A percentile compares a stretch with the other conserved stretches of the same genome.
Conservation (phyloP, 2,888 invertebrate species). For the Acleris literana region DNA sequence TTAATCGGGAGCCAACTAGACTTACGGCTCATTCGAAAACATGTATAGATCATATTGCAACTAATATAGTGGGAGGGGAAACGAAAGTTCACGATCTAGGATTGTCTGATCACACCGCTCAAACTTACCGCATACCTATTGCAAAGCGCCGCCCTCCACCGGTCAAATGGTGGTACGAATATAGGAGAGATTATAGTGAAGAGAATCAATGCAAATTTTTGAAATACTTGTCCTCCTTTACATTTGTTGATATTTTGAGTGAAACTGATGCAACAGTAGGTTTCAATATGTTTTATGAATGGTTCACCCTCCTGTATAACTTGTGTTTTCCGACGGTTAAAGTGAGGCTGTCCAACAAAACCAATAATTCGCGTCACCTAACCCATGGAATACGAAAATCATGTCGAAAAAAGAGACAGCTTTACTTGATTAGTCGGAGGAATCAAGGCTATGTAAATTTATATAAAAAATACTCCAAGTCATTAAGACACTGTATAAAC, state of each 20-base stretch:
- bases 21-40: background rate
- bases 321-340: slow-evolving; percentile 1
- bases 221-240: background rate
- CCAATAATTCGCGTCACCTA: background rate
- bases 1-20: slow-evolving; percentile 1
- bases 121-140: background rate
- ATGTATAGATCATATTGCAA: background rate
- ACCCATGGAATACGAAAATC: background rate
- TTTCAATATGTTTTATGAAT: background rate
- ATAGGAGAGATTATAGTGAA: background rate
- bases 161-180: slow-evolving; percentile 3
- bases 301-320: background rate
- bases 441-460: background rate
- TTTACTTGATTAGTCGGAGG: background rate
- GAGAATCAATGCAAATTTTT: background rate
- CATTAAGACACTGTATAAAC: background rate
- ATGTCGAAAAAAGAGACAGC: background rate
- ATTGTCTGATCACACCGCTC: background rate
- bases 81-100: background rate
- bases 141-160: background rate
- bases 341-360: background rate
- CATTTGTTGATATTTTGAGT: background rate
- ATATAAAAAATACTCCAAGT: background rate
- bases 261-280: background rate
- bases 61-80: background rate